Evolutionary conservation across 2,797 vertebrate genomes (phyloP), one percentile per base, ranked within the genome.

Genomic region (Poeciliopsis presidionis): DNA sequence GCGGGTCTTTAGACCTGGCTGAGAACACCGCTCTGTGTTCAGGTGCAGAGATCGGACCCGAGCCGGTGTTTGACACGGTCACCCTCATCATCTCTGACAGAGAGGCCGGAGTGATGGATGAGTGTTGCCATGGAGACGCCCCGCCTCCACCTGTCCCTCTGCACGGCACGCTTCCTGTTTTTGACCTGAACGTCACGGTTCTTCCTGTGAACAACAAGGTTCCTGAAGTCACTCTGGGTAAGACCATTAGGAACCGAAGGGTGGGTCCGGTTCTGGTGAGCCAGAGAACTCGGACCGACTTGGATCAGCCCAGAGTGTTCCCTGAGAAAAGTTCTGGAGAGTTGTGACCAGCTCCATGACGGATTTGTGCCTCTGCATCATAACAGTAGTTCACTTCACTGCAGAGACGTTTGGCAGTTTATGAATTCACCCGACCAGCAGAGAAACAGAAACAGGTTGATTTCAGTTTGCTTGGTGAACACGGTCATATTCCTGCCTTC

Each of bases 11-110:
- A 36, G 7, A 63, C 30, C 8, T 30, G 25, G 53, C 25, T 55
- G 25, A 55, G 53, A n/a, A 25, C 25, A n/a, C 11, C 8, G 25
- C 6, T 43, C 18, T 67, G 55, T 86, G 36, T 78, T 14, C 81
- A 94, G 86, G 95, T 20, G 95, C 93, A 39, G 96, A 97, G 91
- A 94, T 96, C 57, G 96, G 95, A 22, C 79, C 90, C 0, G 2
- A 41, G 41, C 74, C 93, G 1, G 49, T 43, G 22, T 76, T 76
- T 0, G 94, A 95, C 86, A 93, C 84, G 0, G 84, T 96, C 4
- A 91, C 95, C 7, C 88, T 97, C 55, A 94, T 96, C 83, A 93
- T 94, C 84, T 96, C 95, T 0, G 94, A 95, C 4, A 86, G 92
- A 22, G 94, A 95, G 59, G 92, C 85, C 0, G 92, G 88, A n/a